A percentile compares a stretch with the other conserved stretches of the same genome.
Conservation (phyloP, 2,888 invertebrate genomes). For the Acheta domesticus region DNA sequence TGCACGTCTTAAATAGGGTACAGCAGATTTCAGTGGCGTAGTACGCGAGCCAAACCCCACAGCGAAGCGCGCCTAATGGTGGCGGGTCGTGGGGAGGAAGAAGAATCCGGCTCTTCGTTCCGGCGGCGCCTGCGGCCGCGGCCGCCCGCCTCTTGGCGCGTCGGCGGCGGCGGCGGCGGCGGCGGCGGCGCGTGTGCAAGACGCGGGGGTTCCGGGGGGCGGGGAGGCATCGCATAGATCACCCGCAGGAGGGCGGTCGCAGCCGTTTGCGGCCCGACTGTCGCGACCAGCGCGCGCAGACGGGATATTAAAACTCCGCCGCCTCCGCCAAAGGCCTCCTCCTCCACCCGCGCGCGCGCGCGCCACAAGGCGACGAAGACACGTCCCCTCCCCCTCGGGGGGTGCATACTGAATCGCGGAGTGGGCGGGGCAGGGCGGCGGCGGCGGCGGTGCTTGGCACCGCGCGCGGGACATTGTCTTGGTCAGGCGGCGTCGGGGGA, state of each 20-base stretch:
- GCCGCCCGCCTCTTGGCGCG: too few relatives aligned
- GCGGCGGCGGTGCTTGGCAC: background rate
- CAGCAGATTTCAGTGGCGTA: too few relatives aligned
- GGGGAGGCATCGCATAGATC: background rate
- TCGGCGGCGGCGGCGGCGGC: background rate
- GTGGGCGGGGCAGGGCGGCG: background rate
- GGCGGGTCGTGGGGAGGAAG: too few relatives aligned
- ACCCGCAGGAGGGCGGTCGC: background rate
- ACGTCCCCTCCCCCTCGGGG: background rate
- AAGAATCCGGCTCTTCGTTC: background rate
- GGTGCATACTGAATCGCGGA: background rate
- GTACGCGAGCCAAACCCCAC: too few relatives aligned
- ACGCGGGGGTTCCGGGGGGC: background rate
- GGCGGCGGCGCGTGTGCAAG: background rate
- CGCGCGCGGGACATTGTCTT: constrained; percentile 1
- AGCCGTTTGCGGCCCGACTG: background rate
- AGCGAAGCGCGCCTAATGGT: too few relatives aligned
- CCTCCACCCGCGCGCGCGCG: background rate
- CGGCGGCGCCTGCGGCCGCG: background rate
- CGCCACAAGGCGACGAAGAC: background rate
- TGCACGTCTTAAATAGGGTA: too few relatives aligned
- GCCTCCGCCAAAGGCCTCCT: background rate
- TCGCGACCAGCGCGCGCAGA: background rate
- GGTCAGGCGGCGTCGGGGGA: background rate
- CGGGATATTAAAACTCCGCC: background rate